phyloP scores from a whole-genome alignment of 2,113 vertebrate genomes.

The Hippocampus comes region DNA sequence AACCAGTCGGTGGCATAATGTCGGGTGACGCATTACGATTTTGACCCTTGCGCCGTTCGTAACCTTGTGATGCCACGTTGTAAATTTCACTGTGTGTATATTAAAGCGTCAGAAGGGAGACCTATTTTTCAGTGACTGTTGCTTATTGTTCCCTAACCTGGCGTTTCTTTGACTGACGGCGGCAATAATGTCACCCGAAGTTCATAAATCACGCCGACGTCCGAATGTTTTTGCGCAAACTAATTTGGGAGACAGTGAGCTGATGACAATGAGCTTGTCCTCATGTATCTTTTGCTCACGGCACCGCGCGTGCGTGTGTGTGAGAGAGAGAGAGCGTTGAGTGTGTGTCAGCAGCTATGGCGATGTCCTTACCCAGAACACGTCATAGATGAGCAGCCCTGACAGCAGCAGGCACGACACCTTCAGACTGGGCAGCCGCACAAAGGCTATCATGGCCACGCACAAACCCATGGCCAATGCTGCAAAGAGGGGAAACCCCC shows the following conservation, averaged over 20 bases:
- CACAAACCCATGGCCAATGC: conserved; percentile 98
- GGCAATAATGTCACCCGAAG: not conserved
- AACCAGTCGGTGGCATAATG: not conserved
- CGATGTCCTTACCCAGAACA: conserved; percentile 90
- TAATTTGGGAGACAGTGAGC: not conserved
- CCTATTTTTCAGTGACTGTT: not conserved
- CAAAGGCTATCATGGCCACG: conserved; percentile 99
- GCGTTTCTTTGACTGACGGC: not conserved
- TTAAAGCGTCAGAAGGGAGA: not conserved
- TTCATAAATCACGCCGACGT: conserved; percentile 4
- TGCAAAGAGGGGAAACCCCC: conserved; percentile 47
- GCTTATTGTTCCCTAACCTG: not conserved
- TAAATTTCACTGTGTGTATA: not conserved
- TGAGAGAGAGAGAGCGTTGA: too few species aligned
- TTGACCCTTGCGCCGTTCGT: too few species aligned
- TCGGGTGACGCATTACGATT: too few species aligned
- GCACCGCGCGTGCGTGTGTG: not conserved
- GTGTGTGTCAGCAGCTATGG: not conserved
- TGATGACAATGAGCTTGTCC: conserved; percentile 1
- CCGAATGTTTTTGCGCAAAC: conserved; percentile 3
- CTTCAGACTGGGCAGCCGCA: conserved; percentile 97
- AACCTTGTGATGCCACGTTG: too few species aligned
- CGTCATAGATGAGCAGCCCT: conserved; percentile 97
- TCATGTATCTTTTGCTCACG: not conserved
- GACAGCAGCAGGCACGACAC: conserved; percentile 98